Conservation (phyloP, 2,888 invertebrate species). For the Drosophila eohydei region DNA sequence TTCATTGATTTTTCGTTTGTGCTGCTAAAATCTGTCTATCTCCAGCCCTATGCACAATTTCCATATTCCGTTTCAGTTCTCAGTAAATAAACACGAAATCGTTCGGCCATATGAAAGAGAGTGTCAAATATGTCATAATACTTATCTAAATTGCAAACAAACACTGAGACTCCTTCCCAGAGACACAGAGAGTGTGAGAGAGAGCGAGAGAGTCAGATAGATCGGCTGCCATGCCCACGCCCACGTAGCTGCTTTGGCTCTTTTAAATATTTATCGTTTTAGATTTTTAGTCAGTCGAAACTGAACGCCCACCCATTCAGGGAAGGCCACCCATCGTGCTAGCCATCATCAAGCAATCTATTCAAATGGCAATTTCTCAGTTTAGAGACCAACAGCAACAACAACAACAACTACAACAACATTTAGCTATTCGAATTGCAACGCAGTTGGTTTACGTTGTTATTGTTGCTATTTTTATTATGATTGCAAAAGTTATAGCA, state of each 20-base stretch:
- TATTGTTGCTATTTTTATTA: conserved; percentile 51
- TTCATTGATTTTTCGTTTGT: conserved; percentile 76
- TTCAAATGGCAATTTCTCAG: conserved; percentile 47
- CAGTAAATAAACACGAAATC: conserved; percentile 64
- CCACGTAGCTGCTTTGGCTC: conserved; percentile 43
- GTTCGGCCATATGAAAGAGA: conserved; percentile 63
- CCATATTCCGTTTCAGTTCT: conserved; percentile 46
- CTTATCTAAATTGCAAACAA: conserved; percentile 78
- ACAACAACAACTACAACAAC: conserved; percentile 10
- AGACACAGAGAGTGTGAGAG: background rate
- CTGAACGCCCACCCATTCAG: conserved; percentile 26
- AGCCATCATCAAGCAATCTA: conserved; percentile 32
- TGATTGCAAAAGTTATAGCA: conserved; percentile 45
- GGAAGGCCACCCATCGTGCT: conserved; percentile 46
- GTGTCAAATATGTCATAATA: conserved; percentile 82
- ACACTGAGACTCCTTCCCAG: conserved; percentile 19
- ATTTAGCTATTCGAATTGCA: conserved; percentile 62
- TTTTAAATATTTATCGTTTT: conserved; percentile 76
- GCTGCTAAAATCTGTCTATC: conserved; percentile 14
- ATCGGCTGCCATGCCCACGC: conserved; percentile 16
- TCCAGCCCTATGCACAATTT: conserved; percentile 31
- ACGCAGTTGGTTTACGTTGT: conserved; percentile 37
- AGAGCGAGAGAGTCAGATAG: background rate
- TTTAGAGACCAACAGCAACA: conserved; percentile 2
- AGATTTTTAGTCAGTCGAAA: conserved; percentile 40